Conservation (phyloP, 2,797 vertebrate genomes). For the Pseudomugil gertrudae region DNA sequence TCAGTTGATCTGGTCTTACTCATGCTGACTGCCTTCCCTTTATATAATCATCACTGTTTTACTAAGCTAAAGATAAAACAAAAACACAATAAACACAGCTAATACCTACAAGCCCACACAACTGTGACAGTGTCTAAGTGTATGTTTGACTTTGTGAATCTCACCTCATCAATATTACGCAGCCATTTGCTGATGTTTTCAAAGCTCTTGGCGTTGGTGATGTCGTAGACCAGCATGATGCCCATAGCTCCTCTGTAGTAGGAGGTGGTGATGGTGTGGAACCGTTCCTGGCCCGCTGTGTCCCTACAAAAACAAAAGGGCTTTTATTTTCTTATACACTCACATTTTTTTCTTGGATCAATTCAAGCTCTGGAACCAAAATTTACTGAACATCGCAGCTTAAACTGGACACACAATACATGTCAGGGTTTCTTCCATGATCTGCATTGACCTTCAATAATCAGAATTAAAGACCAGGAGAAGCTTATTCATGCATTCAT, state of each 20-base stretch:
- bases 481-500: too few species aligned
- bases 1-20: constrained; percentile 16
- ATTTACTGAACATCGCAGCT: not conserved
- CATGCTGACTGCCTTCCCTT: constrained; percentile 11
- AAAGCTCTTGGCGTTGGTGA: constrained; percentile 99
- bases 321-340: constrained; percentile 5
- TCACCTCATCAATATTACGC: constrained; percentile 97
- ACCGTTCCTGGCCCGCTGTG: constrained; percentile 96
- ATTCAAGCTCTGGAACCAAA: not conserved
- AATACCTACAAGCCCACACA: not conserved
- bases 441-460: too few species aligned
- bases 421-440: not conserved
- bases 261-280: constrained; percentile 99
- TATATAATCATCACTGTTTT: constrained; percentile 4
- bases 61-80: constrained; percentile 13
- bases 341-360: not conserved
- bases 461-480: too few species aligned
- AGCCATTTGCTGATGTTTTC: constrained; percentile 99
- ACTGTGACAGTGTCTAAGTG: not conserved
- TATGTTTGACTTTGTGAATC: not conserved
- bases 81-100: constrained; percentile 3
- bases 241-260: constrained; percentile 99
- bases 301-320: constrained; percentile 82
- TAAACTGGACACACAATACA: not conserved
- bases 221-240: constrained; percentile 99